These are phyloP conservation scores for Fulica atra DNA, from an alignment of 2,113 vertebrate species.

Conservation along the genomic window DNA sequence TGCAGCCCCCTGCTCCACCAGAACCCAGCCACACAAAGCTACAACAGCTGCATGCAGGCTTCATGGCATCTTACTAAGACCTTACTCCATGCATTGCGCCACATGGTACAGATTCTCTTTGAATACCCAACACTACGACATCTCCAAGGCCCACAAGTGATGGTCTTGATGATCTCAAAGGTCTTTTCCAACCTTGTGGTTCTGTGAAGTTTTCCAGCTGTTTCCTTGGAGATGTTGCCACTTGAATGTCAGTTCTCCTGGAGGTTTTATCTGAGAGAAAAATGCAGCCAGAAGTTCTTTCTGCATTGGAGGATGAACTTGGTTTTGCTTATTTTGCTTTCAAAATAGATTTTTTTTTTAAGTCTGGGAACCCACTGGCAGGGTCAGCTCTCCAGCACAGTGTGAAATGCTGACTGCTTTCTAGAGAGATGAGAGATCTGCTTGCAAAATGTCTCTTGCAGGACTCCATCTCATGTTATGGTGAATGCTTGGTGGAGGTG, in stretches of 20 bases:
- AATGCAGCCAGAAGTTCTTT: not conserved
- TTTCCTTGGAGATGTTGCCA: slow-evolving; percentile 32
- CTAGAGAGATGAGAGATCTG: not conserved
- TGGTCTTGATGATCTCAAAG: too few relatives aligned
- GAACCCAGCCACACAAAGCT: too few relatives aligned
- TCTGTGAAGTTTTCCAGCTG: slow-evolving; percentile 6
- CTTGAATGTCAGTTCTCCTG: not conserved
- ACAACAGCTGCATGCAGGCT: not conserved
- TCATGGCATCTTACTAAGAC: not conserved
- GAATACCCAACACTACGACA: not conserved
- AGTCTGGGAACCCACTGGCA: not conserved
- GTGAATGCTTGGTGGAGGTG: not conserved
- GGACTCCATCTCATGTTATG: not conserved
- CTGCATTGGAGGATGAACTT: not conserved
- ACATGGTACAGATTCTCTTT: not conserved
- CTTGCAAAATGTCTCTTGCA: not conserved
- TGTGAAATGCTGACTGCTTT: not conserved
- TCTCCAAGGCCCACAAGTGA: not conserved
- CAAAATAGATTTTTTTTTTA: not conserved
- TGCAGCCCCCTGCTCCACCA: too few relatives aligned
- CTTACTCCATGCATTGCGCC: too few relatives aligned
- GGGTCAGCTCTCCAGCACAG: not conserved
- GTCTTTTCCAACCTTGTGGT: too few relatives aligned
- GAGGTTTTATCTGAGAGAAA: not conserved
- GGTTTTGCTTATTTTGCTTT: not conserved